Percentiles rank a stretch among this genome's conserved stretches.
These are phyloP conservation scores for Rhabdomys pumilio DNA, from an alignment of 2,797 vertebrate species.

Conservation along the genomic window DNA sequence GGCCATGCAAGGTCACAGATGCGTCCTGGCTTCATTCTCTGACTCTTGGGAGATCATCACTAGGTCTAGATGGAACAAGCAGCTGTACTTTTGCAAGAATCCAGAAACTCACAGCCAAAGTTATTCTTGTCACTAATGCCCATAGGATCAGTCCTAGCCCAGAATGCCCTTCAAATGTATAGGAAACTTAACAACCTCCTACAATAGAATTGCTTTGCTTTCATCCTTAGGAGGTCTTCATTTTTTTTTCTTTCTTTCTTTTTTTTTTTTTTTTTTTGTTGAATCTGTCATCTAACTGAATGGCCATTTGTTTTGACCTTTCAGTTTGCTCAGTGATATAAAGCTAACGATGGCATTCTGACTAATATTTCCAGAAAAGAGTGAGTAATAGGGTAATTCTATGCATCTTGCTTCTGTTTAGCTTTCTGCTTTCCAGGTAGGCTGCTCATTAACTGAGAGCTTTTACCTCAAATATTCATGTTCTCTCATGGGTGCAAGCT, in stretches of 20 bases:
- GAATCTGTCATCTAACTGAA: conserved; percentile 48
- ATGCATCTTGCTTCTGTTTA: conserved; percentile 44
- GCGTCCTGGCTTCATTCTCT: conserved; percentile 29
- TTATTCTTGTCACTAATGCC: conserved; percentile 29
- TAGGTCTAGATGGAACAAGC: conserved; percentile 43
- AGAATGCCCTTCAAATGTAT: conserved; percentile 37
- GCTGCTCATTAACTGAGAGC: conserved; percentile 28
- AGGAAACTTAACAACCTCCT: conserved; percentile 20
- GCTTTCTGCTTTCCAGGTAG: neutral
- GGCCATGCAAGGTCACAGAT: neutral
- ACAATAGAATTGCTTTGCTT: neutral
- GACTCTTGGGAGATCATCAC: conserved; percentile 1
- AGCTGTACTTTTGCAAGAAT: conserved; percentile 59
- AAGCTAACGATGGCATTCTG: conserved; percentile 33
- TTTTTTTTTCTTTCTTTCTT: neutral
- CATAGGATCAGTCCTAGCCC: neutral
- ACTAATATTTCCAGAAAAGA: conserved; percentile 51
- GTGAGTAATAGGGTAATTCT: conserved; percentile 43
- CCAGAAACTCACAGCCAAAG: conserved; percentile 40
- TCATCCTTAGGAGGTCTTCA: conserved; percentile 13
- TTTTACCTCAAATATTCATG: neutral
- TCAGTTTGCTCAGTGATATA: conserved; percentile 62
- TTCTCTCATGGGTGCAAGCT: neutral
- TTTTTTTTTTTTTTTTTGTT: neutral
- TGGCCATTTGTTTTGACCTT: conserved; percentile 69